Conservation (phyloP, 2,888 invertebrate species). For the Ormyrus labotus region DNA sequence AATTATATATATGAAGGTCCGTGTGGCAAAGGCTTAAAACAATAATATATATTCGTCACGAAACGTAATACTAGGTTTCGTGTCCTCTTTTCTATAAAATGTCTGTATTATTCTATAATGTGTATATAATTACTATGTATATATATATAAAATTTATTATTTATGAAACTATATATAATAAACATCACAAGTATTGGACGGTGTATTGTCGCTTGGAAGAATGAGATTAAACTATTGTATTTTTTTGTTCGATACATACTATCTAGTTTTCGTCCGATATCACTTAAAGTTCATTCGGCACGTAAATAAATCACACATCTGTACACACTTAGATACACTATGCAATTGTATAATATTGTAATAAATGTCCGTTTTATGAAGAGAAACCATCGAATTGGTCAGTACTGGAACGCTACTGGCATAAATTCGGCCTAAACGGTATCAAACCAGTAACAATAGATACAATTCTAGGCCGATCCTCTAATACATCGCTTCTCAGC, state of each 20-base stretch:
- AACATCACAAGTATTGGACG: slow-evolving; percentile 54
- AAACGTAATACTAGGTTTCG: not conserved
- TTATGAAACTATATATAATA: slow-evolving; percentile 41
- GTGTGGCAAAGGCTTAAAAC: slow-evolving; percentile 13
- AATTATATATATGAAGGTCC: slow-evolving; percentile 3
- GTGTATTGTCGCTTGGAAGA: slow-evolving; percentile 49
- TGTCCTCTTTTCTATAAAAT: slow-evolving; percentile 29
- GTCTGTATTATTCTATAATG: not conserved
- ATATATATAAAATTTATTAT: slow-evolving; percentile 12
- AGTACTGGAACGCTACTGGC: slow-evolving; percentile 47
- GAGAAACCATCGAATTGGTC: slow-evolving; percentile 21
- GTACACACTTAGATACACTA: slow-evolving; percentile 14
- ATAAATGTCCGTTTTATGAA: not conserved
- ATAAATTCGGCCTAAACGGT: slow-evolving; percentile 20
- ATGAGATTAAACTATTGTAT: slow-evolving; percentile 23
- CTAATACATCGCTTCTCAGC: not conserved
- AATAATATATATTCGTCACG: slow-evolving; percentile 11
- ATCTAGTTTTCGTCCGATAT: slow-evolving; percentile 15
- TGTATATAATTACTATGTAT: slow-evolving; percentile 5
- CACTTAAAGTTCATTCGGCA: slow-evolving; percentile 33
- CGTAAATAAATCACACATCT: slow-evolving; percentile 21
- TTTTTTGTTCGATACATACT: slow-evolving; percentile 39
- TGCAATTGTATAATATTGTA: not conserved
- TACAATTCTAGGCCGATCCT: slow-evolving; percentile 23
- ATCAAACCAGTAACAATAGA: slow-evolving; percentile 37